A percentile compares a stretch with the other conserved stretches of the same genome.
phyloP scores from a whole-genome alignment of 1,140 invertebrate genomes.

The Tetragnatha versicolor region DNA sequence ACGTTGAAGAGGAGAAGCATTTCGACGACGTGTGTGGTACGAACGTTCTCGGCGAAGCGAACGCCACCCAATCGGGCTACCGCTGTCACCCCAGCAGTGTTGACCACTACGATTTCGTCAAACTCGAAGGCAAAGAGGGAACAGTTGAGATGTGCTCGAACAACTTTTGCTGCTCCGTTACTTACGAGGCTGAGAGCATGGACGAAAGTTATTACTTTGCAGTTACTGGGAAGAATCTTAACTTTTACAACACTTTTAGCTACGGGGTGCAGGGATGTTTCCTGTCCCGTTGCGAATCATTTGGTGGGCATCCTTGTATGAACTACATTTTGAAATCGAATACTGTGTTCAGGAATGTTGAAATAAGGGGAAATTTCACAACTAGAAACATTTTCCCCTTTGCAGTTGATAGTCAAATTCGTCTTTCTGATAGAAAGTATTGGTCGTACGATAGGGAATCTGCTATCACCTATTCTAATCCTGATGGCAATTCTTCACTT shows the following conservation, averaged over 20 bases:
- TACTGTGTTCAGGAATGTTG: neutral
- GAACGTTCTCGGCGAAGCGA: neutral
- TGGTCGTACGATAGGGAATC: neutral
- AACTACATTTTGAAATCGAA: neutral
- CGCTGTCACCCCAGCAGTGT: neutral
- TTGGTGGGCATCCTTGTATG: neutral
- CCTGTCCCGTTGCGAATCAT: neutral
- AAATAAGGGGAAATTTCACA: neutral
- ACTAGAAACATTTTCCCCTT: neutral
- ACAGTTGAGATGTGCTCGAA: neutral
- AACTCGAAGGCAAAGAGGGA: neutral
- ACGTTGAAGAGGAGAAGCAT: neutral
- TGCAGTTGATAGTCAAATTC: neutral
- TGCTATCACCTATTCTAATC: neutral
- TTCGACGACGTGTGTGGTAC: neutral
- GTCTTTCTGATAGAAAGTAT: neutral
- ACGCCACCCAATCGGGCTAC: too few species aligned
- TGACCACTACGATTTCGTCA: neutral
- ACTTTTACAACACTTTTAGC: neutral
- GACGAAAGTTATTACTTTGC: neutral
- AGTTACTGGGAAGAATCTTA: neutral
- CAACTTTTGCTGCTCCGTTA: neutral
- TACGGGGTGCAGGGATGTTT: neutral
- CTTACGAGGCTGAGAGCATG: neutral
- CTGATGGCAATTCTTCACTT: neutral